These are phyloP conservation scores for Aelia acuminata DNA, from an alignment of 2,888 invertebrate genomes.

Conservation along the genomic window DNA sequence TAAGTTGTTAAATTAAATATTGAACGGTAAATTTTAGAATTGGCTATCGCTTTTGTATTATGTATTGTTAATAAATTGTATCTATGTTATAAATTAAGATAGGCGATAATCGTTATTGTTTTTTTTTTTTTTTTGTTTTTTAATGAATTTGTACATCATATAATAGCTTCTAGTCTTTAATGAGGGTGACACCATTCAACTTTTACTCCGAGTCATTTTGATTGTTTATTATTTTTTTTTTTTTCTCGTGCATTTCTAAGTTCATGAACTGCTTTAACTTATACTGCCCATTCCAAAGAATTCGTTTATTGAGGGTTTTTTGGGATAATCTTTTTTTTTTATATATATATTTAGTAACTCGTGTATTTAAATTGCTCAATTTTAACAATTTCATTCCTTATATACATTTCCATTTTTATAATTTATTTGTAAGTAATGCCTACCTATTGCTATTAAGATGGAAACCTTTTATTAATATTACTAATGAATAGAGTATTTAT, in stretches of 20 bases:
- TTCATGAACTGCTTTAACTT: constrained; percentile 6
- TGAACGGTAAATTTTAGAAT: constrained; percentile 12
- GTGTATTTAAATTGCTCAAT: constrained; percentile 58
- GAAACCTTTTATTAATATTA: constrained; percentile 51
- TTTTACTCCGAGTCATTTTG: constrained; percentile 31
- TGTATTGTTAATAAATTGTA: constrained; percentile 55
- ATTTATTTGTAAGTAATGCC: constrained; percentile 32
- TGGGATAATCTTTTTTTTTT: constrained; percentile 25
- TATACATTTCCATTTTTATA: constrained; percentile 54
- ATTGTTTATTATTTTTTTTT: not conserved
- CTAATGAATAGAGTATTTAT: constrained; percentile 54
- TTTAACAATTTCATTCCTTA: constrained; percentile 56
- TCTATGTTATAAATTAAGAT: constrained; percentile 52
- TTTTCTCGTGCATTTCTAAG: not conserved
- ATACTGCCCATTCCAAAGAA: constrained; percentile 54
- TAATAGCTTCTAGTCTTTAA: constrained; percentile 58
- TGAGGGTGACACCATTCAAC: constrained; percentile 33
- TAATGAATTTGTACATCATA: constrained; percentile 54
- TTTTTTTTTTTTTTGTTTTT: not conserved
- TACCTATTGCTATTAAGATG: not conserved
- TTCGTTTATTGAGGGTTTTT: not conserved
- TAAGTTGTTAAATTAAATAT: not conserved
- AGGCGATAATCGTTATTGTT: constrained; percentile 22
- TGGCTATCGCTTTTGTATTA: constrained; percentile 7
- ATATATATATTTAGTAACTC: constrained; percentile 2